Evolutionary conservation across 1,140 invertebrate species (phyloP).

Genomic region (Aradophagus sp.): DNA sequence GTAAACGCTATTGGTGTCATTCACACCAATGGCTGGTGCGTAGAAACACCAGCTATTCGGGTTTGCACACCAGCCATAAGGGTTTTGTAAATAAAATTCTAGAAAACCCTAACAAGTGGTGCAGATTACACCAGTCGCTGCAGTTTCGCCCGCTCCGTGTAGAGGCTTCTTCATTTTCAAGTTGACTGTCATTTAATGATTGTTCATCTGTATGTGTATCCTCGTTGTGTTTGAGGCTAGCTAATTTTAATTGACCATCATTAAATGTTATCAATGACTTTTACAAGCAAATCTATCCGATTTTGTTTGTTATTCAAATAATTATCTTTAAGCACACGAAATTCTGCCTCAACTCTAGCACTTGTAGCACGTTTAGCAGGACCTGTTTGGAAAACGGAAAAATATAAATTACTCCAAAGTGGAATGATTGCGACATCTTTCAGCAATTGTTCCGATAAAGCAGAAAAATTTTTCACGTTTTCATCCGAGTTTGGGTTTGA

Average conservation of each 20-base stretch:
- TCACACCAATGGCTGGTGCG: too few relatives aligned
- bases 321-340: neutral
- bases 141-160: too few relatives aligned
- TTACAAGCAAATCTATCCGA: neutral
- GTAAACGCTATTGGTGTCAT: too few relatives aligned
- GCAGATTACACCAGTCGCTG: too few relatives aligned
- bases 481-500: neutral
- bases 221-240: too few relatives aligned
- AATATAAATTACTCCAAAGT: constrained; percentile 2
- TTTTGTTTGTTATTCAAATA: neutral
- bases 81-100: too few relatives aligned
- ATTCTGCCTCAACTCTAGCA: constrained; percentile 8
- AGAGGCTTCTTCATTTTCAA: too few relatives aligned
- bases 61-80: too few relatives aligned
- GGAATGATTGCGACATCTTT: constrained; percentile 2
- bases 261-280: neutral
- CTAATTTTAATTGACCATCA: constrained; percentile 5
- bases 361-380: neutral
- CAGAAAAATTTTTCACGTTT: neutral
- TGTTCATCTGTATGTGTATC: too few relatives aligned
- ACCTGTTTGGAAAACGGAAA: neutral
- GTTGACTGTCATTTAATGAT: too few relatives aligned
- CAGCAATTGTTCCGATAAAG: neutral
- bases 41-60: too few relatives aligned
- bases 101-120: too few relatives aligned